Base-by-base conservation (phyloP, 2,797 vertebrate genomes). In the Apodemus agrarius region DNA sequence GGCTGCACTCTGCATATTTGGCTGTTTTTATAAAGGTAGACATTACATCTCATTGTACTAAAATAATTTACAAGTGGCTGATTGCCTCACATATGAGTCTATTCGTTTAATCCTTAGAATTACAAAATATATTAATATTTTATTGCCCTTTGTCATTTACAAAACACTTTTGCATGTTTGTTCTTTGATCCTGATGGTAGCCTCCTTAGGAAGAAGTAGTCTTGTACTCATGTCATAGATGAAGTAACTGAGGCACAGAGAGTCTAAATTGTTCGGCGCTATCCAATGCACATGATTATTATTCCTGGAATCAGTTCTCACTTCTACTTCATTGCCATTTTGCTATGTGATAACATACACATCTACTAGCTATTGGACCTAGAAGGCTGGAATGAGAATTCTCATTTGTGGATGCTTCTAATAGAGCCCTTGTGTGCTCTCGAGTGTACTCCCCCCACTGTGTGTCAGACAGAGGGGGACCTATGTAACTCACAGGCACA, bases 91-190 rank as follows among this genome's bases (percentile, higher is more conserved):
- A 46, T 69, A 63, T 14, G 22, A 83, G 24, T 17, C 65, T 57
- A 8, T 81, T 1, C 37, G 13, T 82, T 91, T 43, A 91, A 46
- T 72, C 34, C 26, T 40, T 12, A 59, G 37, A 57, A 91, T 57
- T 34, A 59, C 26, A 82, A 22, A 72, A 83, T 26, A n/a, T 34
- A 74, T 69, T 19, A 59, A 26, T 57, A 37, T 79, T 93, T 61
- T 90, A 2, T 54, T 86, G 19, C 49, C 63, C 81, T 90, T 95
- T 80, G 24, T 87, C 59, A 74, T 85, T 89, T 86, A 57, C 69
- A 95, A 94, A 82, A 67, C 31, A 40, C 78, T 91, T 95, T 96
- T 57, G 59, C 78, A 65, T 76, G 21, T 83, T 17, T 94, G 37
- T 81, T 57, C 65, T 87, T 92, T 54, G 43, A 82, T 89, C 59